Evolutionary conservation across 2,113 vertebrate genomes (phyloP).

Genomic region (Parus major): DNA sequence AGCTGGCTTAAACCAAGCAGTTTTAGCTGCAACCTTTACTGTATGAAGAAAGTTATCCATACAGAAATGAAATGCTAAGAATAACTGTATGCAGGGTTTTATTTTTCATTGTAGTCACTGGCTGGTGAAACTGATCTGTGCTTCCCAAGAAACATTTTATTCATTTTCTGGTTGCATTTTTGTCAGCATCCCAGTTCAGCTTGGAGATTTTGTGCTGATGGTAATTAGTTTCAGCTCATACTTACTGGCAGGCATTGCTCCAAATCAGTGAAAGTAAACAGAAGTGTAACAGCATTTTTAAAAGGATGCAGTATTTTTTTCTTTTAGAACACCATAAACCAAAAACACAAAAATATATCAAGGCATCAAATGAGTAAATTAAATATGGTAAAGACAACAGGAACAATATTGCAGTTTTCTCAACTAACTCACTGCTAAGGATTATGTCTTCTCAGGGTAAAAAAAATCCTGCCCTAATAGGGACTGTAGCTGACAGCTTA

Average conservation of each 20-base stretch:
- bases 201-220: conserved; percentile 47
- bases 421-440: not conserved
- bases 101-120: conserved; percentile 21
- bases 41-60: conserved; percentile 7
- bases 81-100: not conserved
- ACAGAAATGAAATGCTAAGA: conserved; percentile 53
- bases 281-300: not conserved
- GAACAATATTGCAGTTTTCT: not conserved
- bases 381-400: not conserved
- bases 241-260: conserved; percentile 33
- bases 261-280: conserved; percentile 40
- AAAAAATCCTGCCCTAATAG: conserved; percentile 3
- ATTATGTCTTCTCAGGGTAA: not conserved
- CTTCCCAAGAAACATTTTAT: conserved; percentile 65
- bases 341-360: not conserved
- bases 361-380: not conserved
- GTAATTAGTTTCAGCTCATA: conserved; percentile 73
- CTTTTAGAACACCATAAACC: not conserved
- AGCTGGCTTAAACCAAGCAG: conserved; percentile 21
- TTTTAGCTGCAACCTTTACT: conserved; percentile 30
- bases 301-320: not conserved
- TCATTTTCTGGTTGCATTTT: conserved; percentile 72
- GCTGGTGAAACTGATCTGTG: conserved; percentile 1
- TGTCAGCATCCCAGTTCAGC: conserved; percentile 64
- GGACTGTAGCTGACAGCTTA: conserved; percentile 1